Base-by-base conservation (phyloP, 2,113 vertebrate species). In the Nannobrachium achirus region DNA sequence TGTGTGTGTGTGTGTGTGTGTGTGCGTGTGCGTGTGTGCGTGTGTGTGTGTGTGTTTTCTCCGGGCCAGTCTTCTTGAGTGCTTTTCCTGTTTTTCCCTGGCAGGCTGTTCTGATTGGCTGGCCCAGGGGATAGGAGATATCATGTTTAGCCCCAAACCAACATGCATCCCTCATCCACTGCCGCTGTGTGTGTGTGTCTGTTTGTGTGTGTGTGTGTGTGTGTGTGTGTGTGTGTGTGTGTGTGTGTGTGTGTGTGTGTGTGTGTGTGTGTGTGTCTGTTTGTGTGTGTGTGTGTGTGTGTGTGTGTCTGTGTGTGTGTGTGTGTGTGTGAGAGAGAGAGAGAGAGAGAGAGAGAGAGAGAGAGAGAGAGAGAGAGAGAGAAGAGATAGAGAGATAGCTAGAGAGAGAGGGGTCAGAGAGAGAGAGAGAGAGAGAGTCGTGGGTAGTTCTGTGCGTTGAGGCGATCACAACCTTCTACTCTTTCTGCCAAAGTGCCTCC, bases 141-240 rank as follows among this genome's bases (percentile, higher is more conserved):
- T 92, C 89, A 90, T 92, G 89, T 90, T 91, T 88, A 91, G 90
- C 90, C 89, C 89, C 89, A 87, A 92, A 93, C 91, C 88, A 91
- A 91, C 91, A 91, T 84, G 87, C 86, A 88, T 87, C 89, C 87
- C 85, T 89, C 88, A 89, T 92, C 79, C 69, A 69, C 75, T 59
- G 73, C 79, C 76, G 48, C 79, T 74, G 71, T 49, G 44, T 66
- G 33, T 63, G 69, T 39, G 62, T 53, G 68, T 59, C 41, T 10
- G 40, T 66, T 38, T 69, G 77, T 67, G 59, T 56, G 15, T 62
- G 55, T 51, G 63, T 69, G 25, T n/a, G 65, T 56, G 41, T 52
- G 6, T 20, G 39, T 42, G 19, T 42, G 52, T 42, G 18, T 56
- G 46, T 39, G 42, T 55, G 18, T 50, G 62, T 46, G 60, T 63